Base-by-base conservation (phyloP, 2,888 invertebrate species). In the Bimastos eiseni region DNA sequence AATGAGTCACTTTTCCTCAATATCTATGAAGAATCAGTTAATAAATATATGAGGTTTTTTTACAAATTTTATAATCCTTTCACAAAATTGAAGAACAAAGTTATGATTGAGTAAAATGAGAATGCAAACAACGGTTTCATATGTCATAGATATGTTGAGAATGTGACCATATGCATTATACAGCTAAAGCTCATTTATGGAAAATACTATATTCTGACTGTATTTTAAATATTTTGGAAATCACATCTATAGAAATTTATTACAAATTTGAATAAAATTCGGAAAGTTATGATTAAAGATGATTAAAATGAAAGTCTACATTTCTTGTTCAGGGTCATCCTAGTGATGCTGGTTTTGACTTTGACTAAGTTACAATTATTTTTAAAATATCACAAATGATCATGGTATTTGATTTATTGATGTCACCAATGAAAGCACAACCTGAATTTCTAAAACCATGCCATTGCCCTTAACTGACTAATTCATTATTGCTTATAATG, bases 401-500 rank as follows among this genome's bases (percentile, higher is more conserved):
- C 70, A n/a, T n/a, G n/a, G 70, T 70, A 70, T n/a, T n/a, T n/a
- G n/a, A n/a, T n/a, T n/a, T n/a, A n/a, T n/a, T 8, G n/a, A 70
- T n/a, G n/a, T 70, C n/a, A n/a, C 11, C 8, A 8, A 70, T n/a
- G n/a, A 70, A 30, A 70, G 70, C 70, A 70, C 70, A 70, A 70
- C n/a, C 70, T 70, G 70, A 70, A 70, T 70, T 70, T 70, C 30
- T 70, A 70, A 70, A 70, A 70, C 70, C 70, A 30, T 70, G 70
- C 30, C 17, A 17, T n/a, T n/a, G 1, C 70, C 70, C 70, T 70
- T n/a, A n/a, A n/a, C n/a, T 70, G 70, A 70, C 70, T 70, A 70
- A 70, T 70, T 70, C 30, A n/a, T 70, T 70, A n/a, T n/a, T 70
- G 70, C 70, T 70, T 70, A 70, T n/a, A n/a, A n/a, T 70, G 70